These are phyloP conservation scores for Syngnathus scovelli DNA, from an alignment of 2,113 vertebrate species.

Conservation along the genomic window DNA sequence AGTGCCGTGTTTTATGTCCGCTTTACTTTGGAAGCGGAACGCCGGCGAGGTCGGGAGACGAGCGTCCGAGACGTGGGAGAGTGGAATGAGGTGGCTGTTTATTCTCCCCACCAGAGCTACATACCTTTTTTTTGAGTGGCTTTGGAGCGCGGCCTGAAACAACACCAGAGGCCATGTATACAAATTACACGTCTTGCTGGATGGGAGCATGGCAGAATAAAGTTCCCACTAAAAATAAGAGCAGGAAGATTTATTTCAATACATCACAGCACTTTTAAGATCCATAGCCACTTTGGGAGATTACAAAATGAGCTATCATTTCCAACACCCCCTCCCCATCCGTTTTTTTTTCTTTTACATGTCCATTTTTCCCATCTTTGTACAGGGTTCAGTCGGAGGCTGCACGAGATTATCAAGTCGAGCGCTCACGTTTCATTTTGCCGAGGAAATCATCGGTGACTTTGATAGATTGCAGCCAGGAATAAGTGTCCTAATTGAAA, in stretches of 20 bases:
- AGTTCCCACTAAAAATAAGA: conserved; percentile 38
- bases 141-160: conserved; percentile 64
- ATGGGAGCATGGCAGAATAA: conserved; percentile 31
- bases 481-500: conserved; percentile 51
- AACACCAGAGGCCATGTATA: conserved; percentile 58
- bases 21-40: conserved; percentile 48
- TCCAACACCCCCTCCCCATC: background rate
- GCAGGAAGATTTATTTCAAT: conserved; percentile 9
- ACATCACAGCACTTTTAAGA: conserved; percentile 12
- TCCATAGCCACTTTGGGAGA: conserved; percentile 13
- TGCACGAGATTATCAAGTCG: conserved; percentile 34
- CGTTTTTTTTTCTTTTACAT: conserved; percentile 11
- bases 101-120: conserved; percentile 58
- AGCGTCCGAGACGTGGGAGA: conserved; percentile 57
- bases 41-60: conserved; percentile 50
- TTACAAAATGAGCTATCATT: conserved; percentile 15
- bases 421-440: conserved; percentile 43
- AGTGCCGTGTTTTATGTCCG: conserved; percentile 57
- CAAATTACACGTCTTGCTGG: conserved; percentile 47
- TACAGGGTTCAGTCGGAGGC: conserved; percentile 49
- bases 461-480: conserved; percentile 48
- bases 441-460: conserved; percentile 40
- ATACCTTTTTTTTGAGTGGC: conserved; percentile 68
- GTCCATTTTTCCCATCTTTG: conserved; percentile 19
- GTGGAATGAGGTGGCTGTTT: conserved; percentile 66